phyloP scores from a whole-genome alignment of 2,888 invertebrate genomes.

The Lamproptera curius region DNA sequence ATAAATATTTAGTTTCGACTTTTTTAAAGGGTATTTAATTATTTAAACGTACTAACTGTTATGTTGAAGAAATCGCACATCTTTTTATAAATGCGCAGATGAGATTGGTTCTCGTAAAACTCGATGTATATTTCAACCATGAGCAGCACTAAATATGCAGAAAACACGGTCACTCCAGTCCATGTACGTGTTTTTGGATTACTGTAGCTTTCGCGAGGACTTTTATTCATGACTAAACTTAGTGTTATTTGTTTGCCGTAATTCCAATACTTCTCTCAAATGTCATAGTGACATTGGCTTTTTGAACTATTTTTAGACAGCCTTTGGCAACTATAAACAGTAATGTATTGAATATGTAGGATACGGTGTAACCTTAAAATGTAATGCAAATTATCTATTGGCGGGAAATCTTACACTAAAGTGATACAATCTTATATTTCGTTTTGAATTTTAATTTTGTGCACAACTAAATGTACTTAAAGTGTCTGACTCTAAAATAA shows the following conservation, averaged over 20 bases:
- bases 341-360: too few species aligned
- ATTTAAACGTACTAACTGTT: conserved; percentile 11
- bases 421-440: too few species aligned
- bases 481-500: too few species aligned
- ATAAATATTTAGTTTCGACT: too few species aligned
- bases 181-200: conserved; percentile 49
- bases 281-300: conserved; percentile 26
- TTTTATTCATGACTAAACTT: conserved; percentile 39
- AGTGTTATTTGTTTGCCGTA: too few species aligned
- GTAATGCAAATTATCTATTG: not conserved
- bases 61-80: conserved; percentile 32
- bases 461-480: too few species aligned
- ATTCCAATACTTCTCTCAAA: too few species aligned
- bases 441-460: too few species aligned
- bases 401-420: too few species aligned
- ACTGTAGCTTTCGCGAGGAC: conserved; percentile 44
- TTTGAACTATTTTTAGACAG: conserved; percentile 4
- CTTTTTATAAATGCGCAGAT: conserved; percentile 48
- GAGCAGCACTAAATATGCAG: conserved; percentile 52
- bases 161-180: conserved; percentile 64
- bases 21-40: too few species aligned
- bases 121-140: conserved; percentile 62
- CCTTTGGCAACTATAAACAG: too few species aligned
- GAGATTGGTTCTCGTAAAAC: conserved; percentile 53
- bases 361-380: not conserved